phyloP scores from a whole-genome alignment of 1,140 invertebrate genomes.

The Monomorium pharaonis region DNA sequence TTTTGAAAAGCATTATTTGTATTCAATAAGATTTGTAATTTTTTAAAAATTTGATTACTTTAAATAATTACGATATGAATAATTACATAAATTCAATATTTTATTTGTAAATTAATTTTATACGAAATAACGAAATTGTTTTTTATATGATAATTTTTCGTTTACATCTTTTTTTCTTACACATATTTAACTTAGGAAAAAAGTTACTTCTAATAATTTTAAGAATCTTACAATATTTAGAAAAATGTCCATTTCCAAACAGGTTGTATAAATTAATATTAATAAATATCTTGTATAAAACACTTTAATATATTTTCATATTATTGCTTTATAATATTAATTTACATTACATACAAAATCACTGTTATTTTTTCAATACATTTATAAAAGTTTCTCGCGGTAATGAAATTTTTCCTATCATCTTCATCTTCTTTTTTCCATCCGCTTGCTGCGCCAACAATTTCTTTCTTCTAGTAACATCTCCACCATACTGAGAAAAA shows the following conservation, averaged over 20 bases:
- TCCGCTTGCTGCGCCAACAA: slow-evolving; percentile 95
- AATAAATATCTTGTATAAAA: not conserved
- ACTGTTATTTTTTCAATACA: slow-evolving; percentile 91
- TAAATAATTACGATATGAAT: too few species aligned
- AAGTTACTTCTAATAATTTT: not conserved
- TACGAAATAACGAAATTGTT: too few species aligned
- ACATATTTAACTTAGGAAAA: too few species aligned
- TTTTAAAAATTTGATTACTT: too few species aligned
- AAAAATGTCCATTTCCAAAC: not conserved
- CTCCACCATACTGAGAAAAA: slow-evolving; percentile 94
- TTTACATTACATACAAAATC: not conserved
- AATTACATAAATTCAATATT: too few species aligned
- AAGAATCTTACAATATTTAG: not conserved
- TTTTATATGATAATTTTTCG: too few species aligned
- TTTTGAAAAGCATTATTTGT: too few species aligned
- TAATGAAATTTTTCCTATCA: slow-evolving; percentile 95
- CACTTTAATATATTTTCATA: not conserved
- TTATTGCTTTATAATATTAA: not conserved
- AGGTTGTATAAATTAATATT: not conserved
- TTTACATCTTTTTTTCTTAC: too few species aligned
- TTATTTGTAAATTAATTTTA: too few species aligned
- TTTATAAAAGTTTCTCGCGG: slow-evolving; percentile 98
- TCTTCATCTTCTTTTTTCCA: slow-evolving; percentile 96
- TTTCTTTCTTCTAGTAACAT: slow-evolving; percentile 95
- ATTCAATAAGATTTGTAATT: too few species aligned